A percentile compares a stretch with the other conserved stretches of the same genome.
Conservation (phyloP, 2,797 vertebrate genomes). For the Enteromius afrohamiltoni region DNA sequence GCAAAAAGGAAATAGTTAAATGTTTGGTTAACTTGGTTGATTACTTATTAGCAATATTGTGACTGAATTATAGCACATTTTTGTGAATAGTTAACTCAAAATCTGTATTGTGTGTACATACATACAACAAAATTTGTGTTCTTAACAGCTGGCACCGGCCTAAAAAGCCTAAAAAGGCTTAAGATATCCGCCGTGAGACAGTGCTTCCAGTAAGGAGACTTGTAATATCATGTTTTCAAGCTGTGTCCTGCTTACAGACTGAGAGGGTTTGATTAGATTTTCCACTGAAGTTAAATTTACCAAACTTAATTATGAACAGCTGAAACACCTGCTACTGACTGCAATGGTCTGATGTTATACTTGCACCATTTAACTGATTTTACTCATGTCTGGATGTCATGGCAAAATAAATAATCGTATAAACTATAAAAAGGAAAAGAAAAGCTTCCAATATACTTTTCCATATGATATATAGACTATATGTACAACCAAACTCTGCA, state of each 20-base stretch:
- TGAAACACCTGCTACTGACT: slow-evolving; percentile 11
- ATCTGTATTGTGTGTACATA: neutral
- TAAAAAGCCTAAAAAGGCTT: neutral
- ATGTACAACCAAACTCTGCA: neutral
- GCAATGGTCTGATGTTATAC: slow-evolving; percentile 11
- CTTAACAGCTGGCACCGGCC: neutral
- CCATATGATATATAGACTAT: neutral
- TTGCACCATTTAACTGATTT: neutral
- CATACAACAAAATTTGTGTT: neutral
- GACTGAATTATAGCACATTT: no score
- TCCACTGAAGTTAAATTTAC: neutral
- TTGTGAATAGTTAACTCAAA: neutral
- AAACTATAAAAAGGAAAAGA: neutral
- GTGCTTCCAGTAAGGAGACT: neutral
- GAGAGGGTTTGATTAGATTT: slow-evolving; percentile 17
- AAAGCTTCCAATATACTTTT: neutral
- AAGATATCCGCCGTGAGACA: neutral
- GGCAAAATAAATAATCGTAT: neutral
- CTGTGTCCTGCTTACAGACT: neutral
- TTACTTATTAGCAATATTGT: no score
- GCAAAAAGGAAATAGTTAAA: neutral
- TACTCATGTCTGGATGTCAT: neutral
- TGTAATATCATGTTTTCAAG: slow-evolving; percentile 15
- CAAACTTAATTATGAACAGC: slow-evolving; percentile 5
- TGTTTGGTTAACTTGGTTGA: no score